Evolutionary conservation across 2,113 vertebrate species (phyloP).

Genomic region (Nycticebus coucang): DNA sequence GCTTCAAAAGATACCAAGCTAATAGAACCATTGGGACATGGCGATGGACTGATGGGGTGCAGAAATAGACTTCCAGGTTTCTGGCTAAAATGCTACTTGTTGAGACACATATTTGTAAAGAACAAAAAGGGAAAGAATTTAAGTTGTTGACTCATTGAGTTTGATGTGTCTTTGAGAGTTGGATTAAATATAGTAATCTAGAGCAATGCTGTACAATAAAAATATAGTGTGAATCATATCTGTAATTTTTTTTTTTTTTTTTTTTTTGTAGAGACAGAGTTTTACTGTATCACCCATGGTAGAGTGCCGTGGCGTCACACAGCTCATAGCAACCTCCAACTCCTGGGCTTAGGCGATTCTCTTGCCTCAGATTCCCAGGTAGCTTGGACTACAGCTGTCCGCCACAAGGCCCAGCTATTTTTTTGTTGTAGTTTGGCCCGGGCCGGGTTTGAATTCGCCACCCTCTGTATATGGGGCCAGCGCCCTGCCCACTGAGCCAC

Average conservation of each 20-base stretch:
- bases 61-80: background rate
- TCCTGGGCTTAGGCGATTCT: too few species aligned
- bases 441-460: too few species aligned
- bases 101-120: background rate
- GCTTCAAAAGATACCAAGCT: background rate
- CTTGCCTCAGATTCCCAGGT: too few species aligned
- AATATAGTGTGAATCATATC: background rate
- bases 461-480: too few species aligned
- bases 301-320: too few species aligned
- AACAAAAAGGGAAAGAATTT: background rate
- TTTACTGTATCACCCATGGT: too few species aligned
- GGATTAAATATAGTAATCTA: background rate
- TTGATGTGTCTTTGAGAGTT: conserved; percentile 7
- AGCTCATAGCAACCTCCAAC: too few species aligned
- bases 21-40: background rate
- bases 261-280: too few species aligned
- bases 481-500: too few species aligned
- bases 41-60: background rate
- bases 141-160: background rate
- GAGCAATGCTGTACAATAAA: background rate
- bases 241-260: background rate
- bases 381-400: too few species aligned
- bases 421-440: too few species aligned
- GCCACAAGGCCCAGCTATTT: too few species aligned
- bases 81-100: background rate